Evolutionary conservation across 2,113 vertebrate genomes (phyloP), one percentile per base, ranked within the genome.

Genomic region (Columba livia): DNA sequence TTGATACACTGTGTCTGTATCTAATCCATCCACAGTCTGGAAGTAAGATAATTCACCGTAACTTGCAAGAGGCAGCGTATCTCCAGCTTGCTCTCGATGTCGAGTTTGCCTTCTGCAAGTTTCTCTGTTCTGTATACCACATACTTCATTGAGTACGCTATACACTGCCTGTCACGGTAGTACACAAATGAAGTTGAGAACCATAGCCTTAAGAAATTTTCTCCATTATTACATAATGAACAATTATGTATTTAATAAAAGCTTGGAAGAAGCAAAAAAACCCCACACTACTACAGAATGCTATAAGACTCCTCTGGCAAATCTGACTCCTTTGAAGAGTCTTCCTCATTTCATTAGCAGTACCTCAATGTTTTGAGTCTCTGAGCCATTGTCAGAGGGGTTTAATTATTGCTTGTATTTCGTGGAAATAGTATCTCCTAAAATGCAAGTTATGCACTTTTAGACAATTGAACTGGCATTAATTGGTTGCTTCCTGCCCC

Each of bases 11-110:
- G 15, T 79, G 48, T 90, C 89, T 82, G 56, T 95, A 57, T 91
- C 79, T 88, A 89, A 82, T 96, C 57, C 90, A 85, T 79, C 85
- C 53, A 28, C 53, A 74, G 79, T 84, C 82, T 92, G 58, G 77
- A 95, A 96, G 95, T 93, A 94, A 91, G 70, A 79, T 94, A 81
- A 95, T 94, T 95, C 60, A 80, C 88, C 85, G 31, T 96, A 82
- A 90, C 94, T 93, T 90, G 32, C 57, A 75, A 87, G 64, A 96
- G 51, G 44, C 66, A 85, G 60, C 66, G 44, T 93, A 60, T 19
- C 58, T 96, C 50, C 82, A 87, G 44, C 67, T 93, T 96, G 87
- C 86, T 97, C 96, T 97, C 3, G 40, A 4, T 23, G 31, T 87
- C 60, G 66, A 80, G 31, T 89, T 89, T 89, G 31, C 58, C 40